Conservation (phyloP, 2,888 invertebrate genomes). For the Andrena bucephala region DNA sequence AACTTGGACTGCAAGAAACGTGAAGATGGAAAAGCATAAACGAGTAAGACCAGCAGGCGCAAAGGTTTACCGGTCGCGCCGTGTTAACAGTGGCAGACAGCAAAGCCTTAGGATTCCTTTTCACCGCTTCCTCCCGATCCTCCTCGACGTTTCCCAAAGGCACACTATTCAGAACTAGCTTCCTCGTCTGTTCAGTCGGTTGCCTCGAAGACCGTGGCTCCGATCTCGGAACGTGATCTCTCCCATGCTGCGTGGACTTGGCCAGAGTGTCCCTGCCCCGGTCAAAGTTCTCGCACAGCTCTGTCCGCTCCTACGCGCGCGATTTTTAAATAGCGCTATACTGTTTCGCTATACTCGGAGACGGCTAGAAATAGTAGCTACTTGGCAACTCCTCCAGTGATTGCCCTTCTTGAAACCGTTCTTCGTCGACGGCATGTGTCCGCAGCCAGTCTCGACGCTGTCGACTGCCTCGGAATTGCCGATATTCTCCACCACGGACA, state of each 20-base stretch:
- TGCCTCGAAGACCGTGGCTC: constrained; percentile 2
- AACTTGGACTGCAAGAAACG: background rate
- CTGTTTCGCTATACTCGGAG: too few species aligned
- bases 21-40: too few species aligned
- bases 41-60: background rate
- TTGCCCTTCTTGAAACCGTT: constrained; percentile 33
- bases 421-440: constrained; percentile 24
- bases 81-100: background rate
- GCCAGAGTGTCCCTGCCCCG: background rate
- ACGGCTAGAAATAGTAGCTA: constrained; percentile 3
- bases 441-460: constrained; percentile 30
- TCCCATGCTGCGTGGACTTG: constrained; percentile 22
- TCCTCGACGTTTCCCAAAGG: background rate
- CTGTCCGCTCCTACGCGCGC: background rate
- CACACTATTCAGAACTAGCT: background rate
- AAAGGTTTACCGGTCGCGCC: background rate
- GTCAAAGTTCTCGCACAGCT: background rate
- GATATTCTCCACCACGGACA: constrained; percentile 27
- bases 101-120: background rate
- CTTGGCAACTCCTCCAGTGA: constrained; percentile 32
- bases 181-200: background rate
- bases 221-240: background rate
- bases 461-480: constrained; percentile 45
- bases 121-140: background rate
- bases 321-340: too few species aligned